Percentiles rank a stretch among this genome's conserved stretches.
These are phyloP conservation scores for Sorex fumeus DNA, from an alignment of 2,113 vertebrate genomes.

Conservation along the genomic window DNA sequence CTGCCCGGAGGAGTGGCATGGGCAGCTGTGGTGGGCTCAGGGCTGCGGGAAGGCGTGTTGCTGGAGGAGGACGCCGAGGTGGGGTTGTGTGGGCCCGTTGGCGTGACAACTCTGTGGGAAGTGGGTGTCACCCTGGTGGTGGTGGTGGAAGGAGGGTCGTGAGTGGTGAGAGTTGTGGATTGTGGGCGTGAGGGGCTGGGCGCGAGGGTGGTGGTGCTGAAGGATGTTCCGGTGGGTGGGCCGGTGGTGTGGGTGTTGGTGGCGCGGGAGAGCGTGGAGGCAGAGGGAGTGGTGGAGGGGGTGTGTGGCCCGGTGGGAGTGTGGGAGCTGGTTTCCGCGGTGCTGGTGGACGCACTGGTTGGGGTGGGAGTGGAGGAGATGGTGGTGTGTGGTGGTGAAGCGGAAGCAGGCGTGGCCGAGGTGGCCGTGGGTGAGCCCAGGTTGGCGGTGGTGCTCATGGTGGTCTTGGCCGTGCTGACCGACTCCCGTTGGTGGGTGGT, in stretches of 20 bases:
- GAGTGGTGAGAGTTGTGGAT: too few relatives aligned
- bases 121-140: neutral
- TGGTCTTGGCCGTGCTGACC: rapidly evolving
- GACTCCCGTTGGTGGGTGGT: rapidly evolving
- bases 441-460: rapidly evolving
- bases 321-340: rapidly evolving
- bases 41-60: too few relatives aligned
- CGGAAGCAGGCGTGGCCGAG: rapidly evolving
- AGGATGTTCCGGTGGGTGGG: too few relatives aligned
- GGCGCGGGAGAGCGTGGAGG: too few relatives aligned
- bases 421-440: rapidly evolving
- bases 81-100: rapidly evolving
- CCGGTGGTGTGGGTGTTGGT: neutral
- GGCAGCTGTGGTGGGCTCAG: neutral
- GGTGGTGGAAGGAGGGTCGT: neutral
- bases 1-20: neutral
- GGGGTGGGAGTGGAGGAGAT: rapidly evolving
- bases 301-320: rapidly evolving
- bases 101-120: rapidly evolving
- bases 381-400: too few relatives aligned
- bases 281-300: too few relatives aligned
- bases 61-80: too few relatives aligned
- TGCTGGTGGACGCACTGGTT: rapidly evolving
- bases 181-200: neutral
- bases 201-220: neutral